Evolutionary conservation across 2,888 invertebrate species (phyloP), one percentile per base, ranked within the genome.

Genomic region (Phengaris alcon): DNA sequence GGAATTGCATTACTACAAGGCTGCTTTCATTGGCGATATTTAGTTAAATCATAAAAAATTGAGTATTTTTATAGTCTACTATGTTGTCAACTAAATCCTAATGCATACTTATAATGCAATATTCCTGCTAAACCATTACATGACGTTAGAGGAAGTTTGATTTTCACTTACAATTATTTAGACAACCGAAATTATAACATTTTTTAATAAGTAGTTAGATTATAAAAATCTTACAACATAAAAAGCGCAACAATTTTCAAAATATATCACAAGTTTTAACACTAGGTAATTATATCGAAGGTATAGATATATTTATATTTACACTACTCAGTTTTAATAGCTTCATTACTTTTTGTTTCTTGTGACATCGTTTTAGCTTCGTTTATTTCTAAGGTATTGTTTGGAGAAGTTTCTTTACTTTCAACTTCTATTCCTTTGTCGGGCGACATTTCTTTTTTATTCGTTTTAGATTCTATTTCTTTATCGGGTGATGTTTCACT

Each of bases 401-500:
- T 48, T 70, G 70, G 22, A 6, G 48, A 48, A 12, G 51, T 13
- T 10, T 70, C 48, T 2, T 51, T 70, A 70, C 48, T 15, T 15
- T 15, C 15, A 12, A 70, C n/a, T 73, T 76, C 77, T 73, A 69
- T 69, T 44, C 73, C 68, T 75, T 78, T 77, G 4, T 72, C 70
- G 54, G 77, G 75, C 7, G 76, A 75, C 10, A 75, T 59, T 68
- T 72, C 73, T 44, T 79, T 77, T 55, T 81, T 80, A 75, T 77
- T 80, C 22, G 69, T 46, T 73, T 80, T 79, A 22, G 78, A 74
- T 8, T 75, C 54, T 64, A n/a, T 84, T 84, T 46, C 80, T 80
- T 22, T 78, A 22, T 54, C 54, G 7, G 83, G 77, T 84, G 10
- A 57, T 51, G 77, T 84, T 59, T 83, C 59, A 82, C 84, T n/a